These are phyloP conservation scores for Istiophorus platypterus DNA, from an alignment of 2,113 vertebrate genomes.

Conservation along the genomic window DNA sequence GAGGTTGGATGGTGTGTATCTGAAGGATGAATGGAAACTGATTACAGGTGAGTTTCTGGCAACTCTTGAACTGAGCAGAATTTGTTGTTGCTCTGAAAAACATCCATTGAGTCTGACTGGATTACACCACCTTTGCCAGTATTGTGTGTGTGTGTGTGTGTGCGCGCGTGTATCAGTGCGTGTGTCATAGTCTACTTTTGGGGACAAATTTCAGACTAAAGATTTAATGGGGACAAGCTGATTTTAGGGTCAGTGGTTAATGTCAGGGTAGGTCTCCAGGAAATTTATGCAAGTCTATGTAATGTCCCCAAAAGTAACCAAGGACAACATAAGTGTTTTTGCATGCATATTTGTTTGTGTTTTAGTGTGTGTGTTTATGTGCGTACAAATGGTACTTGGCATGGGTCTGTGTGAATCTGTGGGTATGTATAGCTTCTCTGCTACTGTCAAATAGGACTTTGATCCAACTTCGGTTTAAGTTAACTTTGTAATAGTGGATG, in stretches of 20 bases:
- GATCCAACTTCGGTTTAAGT: constrained; percentile 38
- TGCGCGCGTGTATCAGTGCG: no score
- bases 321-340: background rate
- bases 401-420: constrained; percentile 3
- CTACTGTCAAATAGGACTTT: constrained; percentile 37
- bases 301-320: no score
- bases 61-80: background rate
- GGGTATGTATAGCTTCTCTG: constrained; percentile 7
- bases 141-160: no score
- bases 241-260: no score
- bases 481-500: constrained; percentile 18
- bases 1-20: background rate
- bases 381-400: constrained; percentile 7
- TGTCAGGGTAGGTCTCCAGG: no score
- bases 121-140: background rate
- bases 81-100: constrained; percentile 15
- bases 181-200: no score
- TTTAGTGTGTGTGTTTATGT: background rate
- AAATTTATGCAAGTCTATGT: no score
- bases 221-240: no score
- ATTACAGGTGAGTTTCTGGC: constrained; percentile 12
- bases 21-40: background rate
- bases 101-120: constrained; percentile 16
- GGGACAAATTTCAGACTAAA: no score
- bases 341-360: background rate